Evolutionary conservation across 1,140 invertebrate species (phyloP).

Genomic region (Megathymus violae): DNA sequence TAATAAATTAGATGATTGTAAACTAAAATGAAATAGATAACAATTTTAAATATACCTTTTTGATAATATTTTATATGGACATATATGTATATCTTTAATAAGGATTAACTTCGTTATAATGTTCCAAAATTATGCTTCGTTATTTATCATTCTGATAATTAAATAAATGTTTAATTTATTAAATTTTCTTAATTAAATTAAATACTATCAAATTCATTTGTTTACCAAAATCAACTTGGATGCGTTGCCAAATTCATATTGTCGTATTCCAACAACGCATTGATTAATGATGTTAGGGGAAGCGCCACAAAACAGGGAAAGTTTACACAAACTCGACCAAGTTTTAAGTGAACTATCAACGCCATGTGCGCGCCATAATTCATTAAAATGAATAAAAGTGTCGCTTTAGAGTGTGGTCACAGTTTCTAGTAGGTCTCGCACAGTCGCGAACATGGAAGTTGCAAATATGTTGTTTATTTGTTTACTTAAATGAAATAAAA

Average conservation of each 20-base stretch:
- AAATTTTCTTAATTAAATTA: no score
- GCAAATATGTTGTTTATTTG: conserved; percentile 24
- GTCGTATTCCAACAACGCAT: conserved; percentile 30
- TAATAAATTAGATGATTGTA: no score
- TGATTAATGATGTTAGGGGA: conserved; percentile 37
- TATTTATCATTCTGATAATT: no score
- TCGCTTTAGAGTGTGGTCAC: conserved; percentile 29
- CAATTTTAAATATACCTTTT: no score
- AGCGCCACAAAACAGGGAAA: conserved; percentile 36
- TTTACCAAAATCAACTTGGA: conserved; percentile 4
- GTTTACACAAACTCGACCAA: conserved; percentile 27
- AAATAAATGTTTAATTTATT: no score
- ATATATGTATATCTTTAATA: no score
- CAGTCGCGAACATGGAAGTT: conserved; percentile 11
- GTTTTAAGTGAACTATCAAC: conserved; percentile 43
- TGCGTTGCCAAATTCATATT: conserved; percentile 14
- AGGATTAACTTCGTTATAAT: no score
- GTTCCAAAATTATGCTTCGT: no score
- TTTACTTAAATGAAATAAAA: no score
- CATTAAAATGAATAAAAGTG: conserved; percentile 41
- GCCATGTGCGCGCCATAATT: conserved; percentile 38
- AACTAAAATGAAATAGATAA: no score
- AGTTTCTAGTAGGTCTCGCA: conserved; percentile 1
- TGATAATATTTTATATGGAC: no score
- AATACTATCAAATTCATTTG: not conserved